These are phyloP conservation scores for Syrista parreyssii DNA, from an alignment of 2,888 invertebrate genomes.

Conservation along the genomic window DNA sequence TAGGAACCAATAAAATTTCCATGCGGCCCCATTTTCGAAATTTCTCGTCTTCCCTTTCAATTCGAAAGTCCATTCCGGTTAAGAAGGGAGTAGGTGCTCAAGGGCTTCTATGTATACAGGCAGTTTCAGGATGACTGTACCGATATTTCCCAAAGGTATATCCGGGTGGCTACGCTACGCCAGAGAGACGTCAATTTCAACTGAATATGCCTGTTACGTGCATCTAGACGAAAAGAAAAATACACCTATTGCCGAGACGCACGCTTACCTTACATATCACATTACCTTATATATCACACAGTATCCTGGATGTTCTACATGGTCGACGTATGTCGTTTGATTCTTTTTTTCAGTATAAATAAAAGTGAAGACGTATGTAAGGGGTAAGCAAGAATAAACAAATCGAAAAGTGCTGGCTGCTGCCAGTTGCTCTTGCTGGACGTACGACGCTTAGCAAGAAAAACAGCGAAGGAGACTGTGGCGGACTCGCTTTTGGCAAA, in stretches of 20 bases:
- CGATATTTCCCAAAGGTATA: neutral
- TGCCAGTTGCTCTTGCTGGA: neutral
- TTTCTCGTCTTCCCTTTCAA: neutral
- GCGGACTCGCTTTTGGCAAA: neutral
- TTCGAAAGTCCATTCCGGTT: neutral
- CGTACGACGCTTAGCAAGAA: neutral
- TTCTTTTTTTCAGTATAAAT: neutral
- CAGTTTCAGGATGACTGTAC: neutral
- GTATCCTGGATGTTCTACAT: too few species aligned
- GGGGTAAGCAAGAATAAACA: neutral
- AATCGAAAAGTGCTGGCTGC: neutral
- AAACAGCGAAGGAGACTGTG: neutral
- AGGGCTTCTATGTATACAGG: neutral
- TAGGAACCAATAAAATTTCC: conserved; percentile 4
- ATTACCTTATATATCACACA: too few species aligned
- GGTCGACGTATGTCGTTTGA: neutral
- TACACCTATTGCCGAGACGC: neutral
- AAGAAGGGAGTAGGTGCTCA: neutral
- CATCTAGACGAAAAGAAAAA: neutral
- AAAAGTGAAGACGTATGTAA: too few species aligned
- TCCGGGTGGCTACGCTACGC: neutral
- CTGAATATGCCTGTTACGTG: neutral
- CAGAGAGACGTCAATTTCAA: neutral
- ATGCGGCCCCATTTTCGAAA: neutral
- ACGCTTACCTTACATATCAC: too few species aligned